phyloP scores from a whole-genome alignment of 2,797 vertebrate genomes.

The Microhierax caerulescens region DNA sequence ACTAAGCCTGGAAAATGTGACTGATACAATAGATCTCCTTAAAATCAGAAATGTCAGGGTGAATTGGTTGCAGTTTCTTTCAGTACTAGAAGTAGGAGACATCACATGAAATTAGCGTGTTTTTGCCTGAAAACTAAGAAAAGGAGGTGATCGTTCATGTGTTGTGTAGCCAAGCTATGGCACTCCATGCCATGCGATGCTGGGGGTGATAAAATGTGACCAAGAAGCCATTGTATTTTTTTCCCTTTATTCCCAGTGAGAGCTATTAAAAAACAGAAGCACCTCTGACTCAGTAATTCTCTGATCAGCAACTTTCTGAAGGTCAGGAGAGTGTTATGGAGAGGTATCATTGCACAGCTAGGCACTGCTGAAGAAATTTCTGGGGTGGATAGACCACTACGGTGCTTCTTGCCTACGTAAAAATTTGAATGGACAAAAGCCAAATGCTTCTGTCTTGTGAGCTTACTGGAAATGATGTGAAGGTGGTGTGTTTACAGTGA shows the following conservation, averaged over 20 bases:
- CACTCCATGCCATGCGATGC: not conserved
- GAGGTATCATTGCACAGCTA: not conserved
- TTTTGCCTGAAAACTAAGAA: not conserved
- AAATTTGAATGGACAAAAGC: not conserved
- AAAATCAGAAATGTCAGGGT: not conserved
- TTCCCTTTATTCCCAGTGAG: not conserved
- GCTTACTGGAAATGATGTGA: not conserved
- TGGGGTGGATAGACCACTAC: not conserved
- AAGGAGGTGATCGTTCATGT: not conserved
- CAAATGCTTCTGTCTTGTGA: not conserved
- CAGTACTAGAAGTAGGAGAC: not conserved
- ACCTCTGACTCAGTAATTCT: not conserved
- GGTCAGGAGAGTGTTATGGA: not conserved
- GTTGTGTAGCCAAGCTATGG: not conserved
- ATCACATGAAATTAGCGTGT: not conserved
- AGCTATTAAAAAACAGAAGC: not conserved
- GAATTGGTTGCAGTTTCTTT: not conserved
- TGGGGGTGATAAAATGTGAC: not conserved
- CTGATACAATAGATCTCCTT: not conserved
- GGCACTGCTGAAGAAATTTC: not conserved
- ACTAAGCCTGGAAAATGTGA: not conserved
- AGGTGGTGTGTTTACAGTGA: not conserved
- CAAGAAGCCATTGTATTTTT: not conserved
- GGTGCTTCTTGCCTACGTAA: not conserved
- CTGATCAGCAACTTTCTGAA: not conserved